Conservation (phyloP, 2,113 vertebrate genomes). For the Myotis yumanensis region DNA sequence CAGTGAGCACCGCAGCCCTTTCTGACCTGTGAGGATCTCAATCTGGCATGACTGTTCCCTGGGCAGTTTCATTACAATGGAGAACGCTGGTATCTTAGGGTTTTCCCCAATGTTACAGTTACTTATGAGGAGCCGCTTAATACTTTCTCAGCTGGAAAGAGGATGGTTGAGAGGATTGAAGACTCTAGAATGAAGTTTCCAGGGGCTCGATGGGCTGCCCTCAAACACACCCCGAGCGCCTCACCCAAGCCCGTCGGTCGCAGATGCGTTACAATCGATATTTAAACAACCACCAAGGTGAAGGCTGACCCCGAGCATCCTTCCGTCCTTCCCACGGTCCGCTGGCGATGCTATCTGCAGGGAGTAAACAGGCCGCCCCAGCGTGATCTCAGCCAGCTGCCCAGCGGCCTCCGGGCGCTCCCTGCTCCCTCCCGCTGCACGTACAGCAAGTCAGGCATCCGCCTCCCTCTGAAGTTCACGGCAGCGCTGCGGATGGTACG, state of each 20-base stretch:
- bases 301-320: not conserved
- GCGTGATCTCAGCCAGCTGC: slow-evolving; percentile 69
- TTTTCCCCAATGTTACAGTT: not conserved
- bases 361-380: slow-evolving; percentile 67
- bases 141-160: not conserved
- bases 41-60: not conserved
- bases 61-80: not conserved
- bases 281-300: slow-evolving; percentile 74
- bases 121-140: not conserved
- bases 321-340: slow-evolving; percentile 5
- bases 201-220: not conserved
- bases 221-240: not conserved
- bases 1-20: not conserved
- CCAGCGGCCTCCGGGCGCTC: not conserved
- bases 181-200: not conserved
- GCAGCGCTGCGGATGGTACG: not conserved
- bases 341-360: slow-evolving; percentile 53
- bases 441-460: not conserved
- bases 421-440: slow-evolving; percentile 9
- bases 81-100: not conserved
- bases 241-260: not conserved
- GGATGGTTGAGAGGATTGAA: not conserved
- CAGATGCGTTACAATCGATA: slow-evolving; percentile 37
- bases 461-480: slow-evolving; percentile 63
- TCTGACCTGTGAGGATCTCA: not conserved